Percentiles rank a stretch among this genome's conserved stretches.
phyloP scores from a whole-genome alignment of 2,113 vertebrate genomes.

The Nibea albiflora region DNA sequence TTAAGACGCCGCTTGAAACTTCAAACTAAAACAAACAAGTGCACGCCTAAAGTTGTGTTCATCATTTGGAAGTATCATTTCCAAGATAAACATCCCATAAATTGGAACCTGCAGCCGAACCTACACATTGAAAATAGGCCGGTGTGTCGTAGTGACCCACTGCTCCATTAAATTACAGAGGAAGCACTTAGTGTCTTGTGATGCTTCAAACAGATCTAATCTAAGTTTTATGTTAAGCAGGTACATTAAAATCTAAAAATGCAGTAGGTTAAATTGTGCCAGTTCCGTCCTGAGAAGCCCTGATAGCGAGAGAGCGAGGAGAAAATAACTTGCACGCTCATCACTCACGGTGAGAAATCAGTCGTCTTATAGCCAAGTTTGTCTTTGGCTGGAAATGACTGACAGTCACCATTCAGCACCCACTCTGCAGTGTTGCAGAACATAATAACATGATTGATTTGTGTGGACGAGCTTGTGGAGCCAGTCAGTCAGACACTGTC shows the following conservation, averaged over 20 bases:
- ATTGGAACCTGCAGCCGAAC: neutral
- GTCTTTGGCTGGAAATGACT: slow-evolving; percentile 28
- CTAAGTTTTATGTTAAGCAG: slow-evolving; percentile 33
- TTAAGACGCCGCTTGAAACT: neutral
- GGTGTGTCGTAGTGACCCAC: slow-evolving; percentile 1
- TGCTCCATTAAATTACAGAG: slow-evolving; percentile 21
- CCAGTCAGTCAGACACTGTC: slow-evolving; percentile 32
- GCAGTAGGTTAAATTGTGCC: neutral
- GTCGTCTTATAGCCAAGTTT: neutral
- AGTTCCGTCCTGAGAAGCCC: neutral
- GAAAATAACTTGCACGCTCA: neutral
- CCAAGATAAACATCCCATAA: slow-evolving; percentile 3
- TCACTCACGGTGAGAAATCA: neutral
- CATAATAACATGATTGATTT: slow-evolving; percentile 46
- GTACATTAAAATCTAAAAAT: slow-evolving; percentile 10
- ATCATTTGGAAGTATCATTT: neutral
- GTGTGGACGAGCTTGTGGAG: slow-evolving; percentile 31
- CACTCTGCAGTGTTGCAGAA: slow-evolving; percentile 8
- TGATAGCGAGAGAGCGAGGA: neutral
- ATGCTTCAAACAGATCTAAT: slow-evolving; percentile 8
- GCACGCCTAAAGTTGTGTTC: neutral
- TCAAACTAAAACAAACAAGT: slow-evolving; percentile 1
- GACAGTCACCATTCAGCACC: slow-evolving; percentile 37
- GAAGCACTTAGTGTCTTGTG: slow-evolving; percentile 20
- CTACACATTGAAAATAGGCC: neutral